Evolutionary conservation across 2,888 invertebrate species (phyloP).

Genomic region (Blomia tropicalis): DNA sequence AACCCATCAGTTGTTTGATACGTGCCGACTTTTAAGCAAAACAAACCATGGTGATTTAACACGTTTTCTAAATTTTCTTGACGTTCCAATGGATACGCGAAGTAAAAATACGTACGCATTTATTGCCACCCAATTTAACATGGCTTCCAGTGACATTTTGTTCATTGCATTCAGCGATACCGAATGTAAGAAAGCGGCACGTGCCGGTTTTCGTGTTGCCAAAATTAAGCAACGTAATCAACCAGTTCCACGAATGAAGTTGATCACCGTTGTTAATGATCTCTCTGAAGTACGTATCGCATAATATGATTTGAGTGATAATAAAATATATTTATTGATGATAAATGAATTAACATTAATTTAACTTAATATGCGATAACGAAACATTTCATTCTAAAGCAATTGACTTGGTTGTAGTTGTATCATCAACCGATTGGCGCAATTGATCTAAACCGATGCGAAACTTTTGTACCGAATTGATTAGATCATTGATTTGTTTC

Average conservation of each 20-base stretch:
- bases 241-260: neutral
- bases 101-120: neutral
- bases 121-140: neutral
- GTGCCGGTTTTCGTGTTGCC: neutral
- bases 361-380: too few relatives aligned
- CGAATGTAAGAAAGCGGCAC: neutral
- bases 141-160: neutral
- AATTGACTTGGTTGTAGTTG: too few relatives aligned
- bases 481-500: neutral
- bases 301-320: too few relatives aligned
- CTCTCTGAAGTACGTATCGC: neutral
- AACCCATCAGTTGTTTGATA: neutral
- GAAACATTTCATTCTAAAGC: too few relatives aligned
- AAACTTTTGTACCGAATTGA: neutral
- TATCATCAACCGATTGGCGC: neutral
- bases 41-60: neutral
- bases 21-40: neutral
- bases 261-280: neutral
- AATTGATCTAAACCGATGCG: neutral
- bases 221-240: neutral
- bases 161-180: neutral
- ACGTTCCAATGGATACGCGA: neutral
- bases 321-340: too few relatives aligned
- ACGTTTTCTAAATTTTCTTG: neutral
- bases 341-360: too few relatives aligned